A percentile compares a stretch with the other conserved stretches of the same genome.
Evolutionary conservation across 2,113 vertebrate species (phyloP).

Genomic region (Panurus biarmicus): DNA sequence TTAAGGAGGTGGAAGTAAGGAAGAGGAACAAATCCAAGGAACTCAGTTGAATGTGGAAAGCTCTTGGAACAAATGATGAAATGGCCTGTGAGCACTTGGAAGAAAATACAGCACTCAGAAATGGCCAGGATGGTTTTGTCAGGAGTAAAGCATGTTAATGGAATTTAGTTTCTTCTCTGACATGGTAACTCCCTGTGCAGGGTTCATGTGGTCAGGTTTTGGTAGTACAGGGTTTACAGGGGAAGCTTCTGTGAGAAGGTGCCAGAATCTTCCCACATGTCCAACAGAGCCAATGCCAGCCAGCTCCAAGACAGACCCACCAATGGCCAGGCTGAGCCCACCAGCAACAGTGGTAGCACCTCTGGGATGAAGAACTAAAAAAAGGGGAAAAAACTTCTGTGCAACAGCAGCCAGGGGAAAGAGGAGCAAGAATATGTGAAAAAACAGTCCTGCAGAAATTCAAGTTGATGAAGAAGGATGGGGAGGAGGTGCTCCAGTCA

Average conservation of each 20-base stretch:
- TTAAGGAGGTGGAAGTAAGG: neutral
- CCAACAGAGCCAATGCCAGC: neutral
- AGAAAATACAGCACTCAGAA: neutral
- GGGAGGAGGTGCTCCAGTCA: fast-evolving
- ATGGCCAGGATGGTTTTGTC: neutral
- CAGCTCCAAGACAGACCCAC: fast-evolving
- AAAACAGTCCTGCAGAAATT: neutral
- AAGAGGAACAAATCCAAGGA: neutral
- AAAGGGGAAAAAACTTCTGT: neutral
- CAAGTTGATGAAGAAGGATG: neutral
- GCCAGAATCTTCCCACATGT: neutral
- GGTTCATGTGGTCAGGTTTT: neutral
- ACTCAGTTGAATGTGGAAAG: neutral
- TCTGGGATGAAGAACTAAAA: neutral
- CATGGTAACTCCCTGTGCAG: neutral
- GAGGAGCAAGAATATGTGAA: neutral
- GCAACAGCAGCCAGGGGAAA: neutral
- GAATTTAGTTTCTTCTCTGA: neutral
- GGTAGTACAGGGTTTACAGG: fast-evolving
- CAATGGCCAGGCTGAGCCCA: fast-evolving
- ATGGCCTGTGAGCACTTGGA: neutral
- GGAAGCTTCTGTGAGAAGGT: neutral
- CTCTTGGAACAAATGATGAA: neutral
- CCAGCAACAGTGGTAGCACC: fast-evolving
- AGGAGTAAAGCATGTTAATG: neutral